Evolutionary conservation across 2,888 invertebrate genomes (phyloP), one percentile per base, ranked within the genome.

Genomic region (Drosophila nr. perissopoda): DNA sequence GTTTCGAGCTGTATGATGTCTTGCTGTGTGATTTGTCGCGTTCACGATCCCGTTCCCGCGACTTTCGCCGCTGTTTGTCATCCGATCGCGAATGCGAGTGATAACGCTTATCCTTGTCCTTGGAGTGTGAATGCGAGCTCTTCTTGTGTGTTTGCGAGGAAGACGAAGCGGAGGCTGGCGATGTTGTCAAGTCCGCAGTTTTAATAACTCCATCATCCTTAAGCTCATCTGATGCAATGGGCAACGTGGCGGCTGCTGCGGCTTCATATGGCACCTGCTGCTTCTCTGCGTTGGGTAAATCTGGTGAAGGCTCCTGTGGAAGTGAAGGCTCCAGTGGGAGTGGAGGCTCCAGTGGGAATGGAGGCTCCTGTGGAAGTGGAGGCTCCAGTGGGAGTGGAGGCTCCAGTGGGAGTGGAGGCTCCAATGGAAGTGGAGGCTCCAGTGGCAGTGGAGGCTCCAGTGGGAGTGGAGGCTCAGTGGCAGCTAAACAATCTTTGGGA

Each of bases 91-190:
- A 68, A 27, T 64, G 63, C 1, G 75, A 71, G 52, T 81, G 79
- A 65, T 81, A 74, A 7, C 75, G 76, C 21, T 52, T 87, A 6
- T 90, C 76, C 27, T 67, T 82, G n/a, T 38, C 74, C 56, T 54
- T 63, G 2, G 67, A 74, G 21, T 52, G 57, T 2, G 72, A 72
- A 6, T 40, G 38, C 7, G 75, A 74, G n/a, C 85, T 83, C 46
- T 90, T 92, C 38, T 91, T 92, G 8, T 46, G 46, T 46, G 90
- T 86, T 5, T 88, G 89, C 0, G 90, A 91, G 6, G 91, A 91
- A 2, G 89, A 86, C 0, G 89, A 86, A 2, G 65, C 64, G 5
- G 90, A 87, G 0, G 72, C 62, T 8, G 90, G 88, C n/a, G 89
- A 82, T 1, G 70, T 58, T 13, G 59, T 77, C 25, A 76, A 40